Evolutionary conservation across 2,888 invertebrate genomes (phyloP), one percentile per base, ranked within the genome.

Genomic region (Eueremaeus valkanovi): DNA sequence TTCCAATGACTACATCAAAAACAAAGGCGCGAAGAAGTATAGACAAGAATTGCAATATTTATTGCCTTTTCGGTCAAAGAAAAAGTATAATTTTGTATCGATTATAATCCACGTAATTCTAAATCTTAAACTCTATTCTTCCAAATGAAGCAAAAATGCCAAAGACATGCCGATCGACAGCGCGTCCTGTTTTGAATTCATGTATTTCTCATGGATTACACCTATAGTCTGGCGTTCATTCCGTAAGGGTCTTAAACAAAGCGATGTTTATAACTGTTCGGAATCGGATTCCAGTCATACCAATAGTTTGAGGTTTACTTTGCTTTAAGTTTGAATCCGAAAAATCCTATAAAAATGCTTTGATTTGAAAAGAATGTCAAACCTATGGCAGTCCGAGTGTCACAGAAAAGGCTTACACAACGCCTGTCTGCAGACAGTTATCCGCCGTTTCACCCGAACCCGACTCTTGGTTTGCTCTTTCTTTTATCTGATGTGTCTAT

Each of bases 151-250:
- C 3, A 61, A 27, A 31, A 16, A 16, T 27, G 68, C 8, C 6
- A 68, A 72, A 13, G 72, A 49, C 13, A 83, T 84, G 81, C 85
- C 85, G 0, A 82, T 86, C 31, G 85, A 86, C 72, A 81, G 81
- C 73, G 84, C 85, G 8, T 86, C 86, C 8, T 83, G 86, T 78
- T 83, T 86, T 78, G 86, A 86, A 3, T 85, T 84, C 77, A 82
- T 86, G 55, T 85, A 85, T 21, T 85, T 85, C 78, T 83, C 85
- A 31, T 87, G 87, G 87, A 81, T 87, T 79, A 85, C 85, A 0
- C 82, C 82, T 6, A 84, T 85, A 73, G 84, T 87, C 82, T 85
- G 84, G 84, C 83, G 83, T 58, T 85, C 86, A 1, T 86, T 85
- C 80, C 83, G 82, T 55, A 82, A 82, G 55, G 86, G 86, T n/a